These are phyloP conservation scores for Gisinianus flammeolus DNA, from an alignment of 2,888 invertebrate species.

Conservation along the genomic window DNA sequence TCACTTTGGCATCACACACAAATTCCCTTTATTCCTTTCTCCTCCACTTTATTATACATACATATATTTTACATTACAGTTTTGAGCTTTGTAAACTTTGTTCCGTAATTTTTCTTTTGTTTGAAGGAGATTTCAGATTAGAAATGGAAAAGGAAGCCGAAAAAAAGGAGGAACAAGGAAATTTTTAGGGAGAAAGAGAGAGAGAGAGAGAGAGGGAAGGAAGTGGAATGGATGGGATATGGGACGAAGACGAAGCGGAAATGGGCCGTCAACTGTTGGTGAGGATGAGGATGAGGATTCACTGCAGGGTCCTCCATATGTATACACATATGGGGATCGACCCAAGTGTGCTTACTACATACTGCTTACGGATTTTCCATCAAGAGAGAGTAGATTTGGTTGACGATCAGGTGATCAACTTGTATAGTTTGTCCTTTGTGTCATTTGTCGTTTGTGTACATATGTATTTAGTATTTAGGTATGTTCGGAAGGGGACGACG, in stretches of 20 bases:
- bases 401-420: conserved; percentile 7
- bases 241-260: background rate
- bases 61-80: background rate
- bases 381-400: background rate
- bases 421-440: background rate
- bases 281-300: background rate
- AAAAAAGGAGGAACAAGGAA: background rate
- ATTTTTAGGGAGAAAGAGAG: background rate
- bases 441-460: background rate
- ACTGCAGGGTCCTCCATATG: background rate
- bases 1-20: background rate
- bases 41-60: background rate
- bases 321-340: background rate
- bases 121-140: background rate
- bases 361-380: background rate
- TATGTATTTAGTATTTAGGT: background rate
- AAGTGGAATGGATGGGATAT: background rate
- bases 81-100: background rate
- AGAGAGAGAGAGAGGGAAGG: background rate
- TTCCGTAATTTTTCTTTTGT: background rate
- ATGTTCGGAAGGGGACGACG: no score
- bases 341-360: no score
- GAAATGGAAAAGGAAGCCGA: background rate
- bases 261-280: conserved; percentile 22
- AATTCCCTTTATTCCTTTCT: background rate